Conservation (phyloP, 2,797 vertebrate genomes). For the Chelonia mydas region DNA sequence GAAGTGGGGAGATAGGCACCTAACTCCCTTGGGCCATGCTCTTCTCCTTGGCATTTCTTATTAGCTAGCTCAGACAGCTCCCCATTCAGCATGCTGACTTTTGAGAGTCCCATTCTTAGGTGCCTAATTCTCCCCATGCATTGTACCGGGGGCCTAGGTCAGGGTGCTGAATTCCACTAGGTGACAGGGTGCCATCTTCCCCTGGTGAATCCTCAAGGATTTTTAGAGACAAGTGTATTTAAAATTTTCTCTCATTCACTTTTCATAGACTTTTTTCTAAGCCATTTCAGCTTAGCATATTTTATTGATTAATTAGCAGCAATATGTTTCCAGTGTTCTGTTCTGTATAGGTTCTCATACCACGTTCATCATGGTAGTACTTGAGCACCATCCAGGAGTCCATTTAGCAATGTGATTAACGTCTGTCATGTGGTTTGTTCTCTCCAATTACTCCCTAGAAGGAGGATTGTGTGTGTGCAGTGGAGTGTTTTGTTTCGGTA, state of each 20-base stretch:
- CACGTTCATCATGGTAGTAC: neutral
- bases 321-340: neutral
- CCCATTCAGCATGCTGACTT: neutral
- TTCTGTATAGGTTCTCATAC: neutral
- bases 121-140: neutral
- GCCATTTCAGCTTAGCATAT: neutral
- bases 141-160: neutral
- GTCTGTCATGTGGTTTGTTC: neutral
- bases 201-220: neutral
- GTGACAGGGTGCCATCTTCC: neutral
- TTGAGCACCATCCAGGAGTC: neutral
- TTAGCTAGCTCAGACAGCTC: neutral
- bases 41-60: neutral
- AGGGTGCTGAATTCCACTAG: neutral
- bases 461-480: neutral
- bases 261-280: neutral
- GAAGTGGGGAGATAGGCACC: neutral
- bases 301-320: neutral
- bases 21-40: neutral
- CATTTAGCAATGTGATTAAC: neutral
- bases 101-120: neutral
- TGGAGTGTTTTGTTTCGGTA: neutral
- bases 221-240: neutral
- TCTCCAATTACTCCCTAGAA: neutral
- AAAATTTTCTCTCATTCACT: neutral